A percentile compares a stretch with the other conserved stretches of the same genome.
phyloP scores from a whole-genome alignment of 2,888 invertebrate genomes.

The Thymelicus acteon region DNA sequence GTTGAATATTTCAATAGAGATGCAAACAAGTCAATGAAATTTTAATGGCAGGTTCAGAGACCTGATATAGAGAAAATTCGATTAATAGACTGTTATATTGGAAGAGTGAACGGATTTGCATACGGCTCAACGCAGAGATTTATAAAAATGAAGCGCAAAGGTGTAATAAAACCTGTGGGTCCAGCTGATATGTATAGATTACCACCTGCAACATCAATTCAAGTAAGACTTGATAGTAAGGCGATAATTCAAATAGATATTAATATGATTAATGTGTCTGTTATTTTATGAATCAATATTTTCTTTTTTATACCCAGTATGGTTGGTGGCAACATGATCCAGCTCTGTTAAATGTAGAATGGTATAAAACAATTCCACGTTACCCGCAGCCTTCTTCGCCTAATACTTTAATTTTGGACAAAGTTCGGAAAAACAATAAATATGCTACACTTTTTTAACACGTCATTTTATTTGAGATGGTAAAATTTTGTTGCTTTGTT shows the following conservation, averaged over 20 bases:
- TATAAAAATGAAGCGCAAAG: slow-evolving; percentile 78
- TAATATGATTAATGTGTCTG: too few species aligned
- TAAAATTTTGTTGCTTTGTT: too few species aligned
- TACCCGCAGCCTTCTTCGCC: slow-evolving; percentile 73
- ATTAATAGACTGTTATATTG: slow-evolving; percentile 77
- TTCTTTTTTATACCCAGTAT: slow-evolving; percentile 56
- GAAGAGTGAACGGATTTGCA: slow-evolving; percentile 82
- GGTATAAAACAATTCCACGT: slow-evolving; percentile 70
- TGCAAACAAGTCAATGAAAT: neutral
- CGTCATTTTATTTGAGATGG: too few species aligned
- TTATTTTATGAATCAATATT: neutral
- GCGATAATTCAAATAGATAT: too few species aligned
- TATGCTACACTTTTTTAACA: slow-evolving; percentile 69
- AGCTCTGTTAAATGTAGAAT: slow-evolving; percentile 59
- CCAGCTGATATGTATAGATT: slow-evolving; percentile 80
- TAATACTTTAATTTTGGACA: slow-evolving; percentile 66
- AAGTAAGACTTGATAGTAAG: slow-evolving; percentile 50
- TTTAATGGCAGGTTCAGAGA: slow-evolving; percentile 52
- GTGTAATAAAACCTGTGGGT: slow-evolving; percentile 80
- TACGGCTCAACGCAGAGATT: slow-evolving; percentile 79
- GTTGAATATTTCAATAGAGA: too few species aligned
- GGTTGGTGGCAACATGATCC: slow-evolving; percentile 82
- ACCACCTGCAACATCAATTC: slow-evolving; percentile 73
- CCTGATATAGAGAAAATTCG: slow-evolving; percentile 68
- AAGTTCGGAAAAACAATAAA: slow-evolving; percentile 73